phyloP scores from a whole-genome alignment of 2,113 vertebrate genomes.

The Dicaeum eximium region DNA sequence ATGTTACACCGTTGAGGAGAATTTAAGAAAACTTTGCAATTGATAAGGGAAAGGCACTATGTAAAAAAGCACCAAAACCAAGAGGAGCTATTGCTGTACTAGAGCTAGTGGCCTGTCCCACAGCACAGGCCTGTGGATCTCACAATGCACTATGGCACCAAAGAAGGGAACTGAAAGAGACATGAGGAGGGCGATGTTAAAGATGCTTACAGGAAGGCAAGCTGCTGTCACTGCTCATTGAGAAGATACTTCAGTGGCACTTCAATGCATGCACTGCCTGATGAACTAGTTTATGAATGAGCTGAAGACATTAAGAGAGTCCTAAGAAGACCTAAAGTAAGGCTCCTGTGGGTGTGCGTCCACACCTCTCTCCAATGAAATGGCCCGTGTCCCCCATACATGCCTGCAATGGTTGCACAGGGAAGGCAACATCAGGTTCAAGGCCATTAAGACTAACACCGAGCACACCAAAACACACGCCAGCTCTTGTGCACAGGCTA shows the following conservation, averaged over 20 bases:
- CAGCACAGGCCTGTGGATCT: fast-evolving
- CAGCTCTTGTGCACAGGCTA: not conserved
- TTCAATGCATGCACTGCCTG: not conserved
- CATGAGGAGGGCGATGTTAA: not conserved
- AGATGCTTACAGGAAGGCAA: not conserved
- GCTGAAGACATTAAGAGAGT: not conserved
- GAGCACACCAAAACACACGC: not conserved
- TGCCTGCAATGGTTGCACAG: fast-evolving
- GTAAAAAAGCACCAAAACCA: not conserved
- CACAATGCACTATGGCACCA: not conserved
- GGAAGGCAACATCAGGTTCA: not conserved
- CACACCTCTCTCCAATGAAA: not conserved
- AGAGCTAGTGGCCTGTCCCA: not conserved
- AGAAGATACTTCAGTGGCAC: not conserved
- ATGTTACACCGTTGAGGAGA: not conserved
- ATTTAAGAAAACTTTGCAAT: not conserved
- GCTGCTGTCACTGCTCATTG: not conserved
- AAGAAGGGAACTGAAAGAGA: not conserved
- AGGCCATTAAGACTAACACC: not conserved
- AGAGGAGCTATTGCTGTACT: not conserved
- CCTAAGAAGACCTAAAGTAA: not conserved
- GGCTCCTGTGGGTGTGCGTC: not conserved
- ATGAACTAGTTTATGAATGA: not conserved
- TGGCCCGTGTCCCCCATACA: fast-evolving
- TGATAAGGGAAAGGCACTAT: not conserved